phyloP scores from a whole-genome alignment of 2,797 vertebrate species.

The Buphagus erythrorhynchus region DNA sequence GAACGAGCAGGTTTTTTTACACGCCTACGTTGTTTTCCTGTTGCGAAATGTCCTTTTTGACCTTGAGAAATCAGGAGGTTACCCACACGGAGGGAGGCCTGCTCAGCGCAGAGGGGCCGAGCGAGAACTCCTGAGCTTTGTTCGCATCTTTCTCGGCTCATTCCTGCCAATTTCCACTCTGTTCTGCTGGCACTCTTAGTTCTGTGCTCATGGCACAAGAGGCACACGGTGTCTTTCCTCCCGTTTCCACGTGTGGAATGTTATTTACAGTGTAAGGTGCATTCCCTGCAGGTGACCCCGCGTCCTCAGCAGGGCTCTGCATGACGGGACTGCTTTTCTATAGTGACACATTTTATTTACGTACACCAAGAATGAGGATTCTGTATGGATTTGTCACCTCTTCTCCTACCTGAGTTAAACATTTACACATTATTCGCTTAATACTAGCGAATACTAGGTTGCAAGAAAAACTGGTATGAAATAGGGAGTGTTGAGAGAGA shows the following conservation, averaged over 20 bases:
- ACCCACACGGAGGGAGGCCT: accelerated
- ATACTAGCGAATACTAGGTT: no score
- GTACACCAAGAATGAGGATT: accelerated
- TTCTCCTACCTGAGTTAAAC: accelerated
- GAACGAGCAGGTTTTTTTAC: not conserved
- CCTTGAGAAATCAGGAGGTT: not conserved
- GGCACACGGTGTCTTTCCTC: accelerated
- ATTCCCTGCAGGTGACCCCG: not conserved
- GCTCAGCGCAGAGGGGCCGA: not conserved
- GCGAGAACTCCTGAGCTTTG: not conserved
- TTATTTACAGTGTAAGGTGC: accelerated
- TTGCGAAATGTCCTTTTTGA: not conserved
- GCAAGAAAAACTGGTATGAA: accelerated
- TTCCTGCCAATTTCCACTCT: accelerated
- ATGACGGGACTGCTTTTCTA: accelerated
- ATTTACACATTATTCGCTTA: not conserved
- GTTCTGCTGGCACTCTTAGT: accelerated
- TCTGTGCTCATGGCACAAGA: accelerated
- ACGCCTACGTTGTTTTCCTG: not conserved
- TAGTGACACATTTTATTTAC: accelerated
- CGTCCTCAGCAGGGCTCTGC: accelerated
- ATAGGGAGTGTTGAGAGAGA: accelerated
- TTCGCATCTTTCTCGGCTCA: accelerated
- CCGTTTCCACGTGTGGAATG: accelerated
- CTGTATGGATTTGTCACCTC: not conserved